Percentiles rank a stretch among this genome's conserved stretches.
Evolutionary conservation across 2,888 invertebrate species (phyloP).

Genomic region (Phania funesta): DNA sequence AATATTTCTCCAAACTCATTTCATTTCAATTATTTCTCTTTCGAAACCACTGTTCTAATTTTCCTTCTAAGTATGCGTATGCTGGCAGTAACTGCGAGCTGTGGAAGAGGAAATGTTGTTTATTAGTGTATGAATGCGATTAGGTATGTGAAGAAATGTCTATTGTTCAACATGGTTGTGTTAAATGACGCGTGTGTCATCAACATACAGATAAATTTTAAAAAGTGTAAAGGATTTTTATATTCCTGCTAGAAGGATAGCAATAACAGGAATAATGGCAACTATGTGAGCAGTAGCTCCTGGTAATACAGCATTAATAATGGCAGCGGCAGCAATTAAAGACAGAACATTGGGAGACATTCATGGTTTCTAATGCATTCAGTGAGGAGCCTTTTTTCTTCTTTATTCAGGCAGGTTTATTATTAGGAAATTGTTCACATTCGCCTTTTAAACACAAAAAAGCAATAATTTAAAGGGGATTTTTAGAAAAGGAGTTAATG

Average conservation of each 20-base stretch:
- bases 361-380: neutral
- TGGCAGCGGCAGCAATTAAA: neutral
- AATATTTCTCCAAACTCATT: neutral
- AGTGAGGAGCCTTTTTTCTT: neutral
- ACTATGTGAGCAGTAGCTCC: slow-evolving; percentile 1
- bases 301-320: neutral
- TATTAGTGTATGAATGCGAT: slow-evolving; percentile 5
- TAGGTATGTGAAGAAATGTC: slow-evolving; percentile 30
- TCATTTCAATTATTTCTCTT: neutral
- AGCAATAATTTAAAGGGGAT: neutral
- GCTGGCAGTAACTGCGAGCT: neutral
- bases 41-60: neutral
- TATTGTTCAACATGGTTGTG: slow-evolving; percentile 46
- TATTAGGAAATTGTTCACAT: slow-evolving; percentile 19
- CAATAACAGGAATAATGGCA: slow-evolving; percentile 18
- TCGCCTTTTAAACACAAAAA: neutral
- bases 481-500: neutral
- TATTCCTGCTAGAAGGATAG: slow-evolving; percentile 44
- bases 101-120: neutral
- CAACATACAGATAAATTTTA: slow-evolving; percentile 52
- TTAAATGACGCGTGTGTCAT: slow-evolving; percentile 56
- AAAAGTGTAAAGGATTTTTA: slow-evolving; percentile 63
- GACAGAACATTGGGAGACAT: neutral
- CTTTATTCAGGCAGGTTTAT: neutral
- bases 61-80: slow-evolving; percentile 2